phyloP scores from a whole-genome alignment of 2,113 vertebrate species.

The Cololabis saira region DNA sequence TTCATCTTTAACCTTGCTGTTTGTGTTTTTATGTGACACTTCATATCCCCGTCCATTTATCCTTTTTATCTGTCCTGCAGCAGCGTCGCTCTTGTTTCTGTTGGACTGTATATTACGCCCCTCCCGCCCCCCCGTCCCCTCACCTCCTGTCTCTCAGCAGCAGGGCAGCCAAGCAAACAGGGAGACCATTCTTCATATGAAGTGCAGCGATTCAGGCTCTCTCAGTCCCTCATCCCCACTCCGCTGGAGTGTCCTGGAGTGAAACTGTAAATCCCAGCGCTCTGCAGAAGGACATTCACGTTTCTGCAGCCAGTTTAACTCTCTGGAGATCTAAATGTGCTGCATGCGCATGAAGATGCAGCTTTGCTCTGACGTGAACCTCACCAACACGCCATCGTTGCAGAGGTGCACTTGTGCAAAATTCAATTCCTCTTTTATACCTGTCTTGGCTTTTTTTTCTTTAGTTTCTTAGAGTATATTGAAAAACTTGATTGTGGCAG shows the following conservation, averaged over 20 bases:
- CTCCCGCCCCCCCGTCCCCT: neutral
- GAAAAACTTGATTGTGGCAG: no score
- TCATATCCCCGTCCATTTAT: constrained; percentile 64
- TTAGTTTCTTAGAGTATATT: no score
- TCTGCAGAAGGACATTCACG: neutral
- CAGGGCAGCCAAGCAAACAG: neutral
- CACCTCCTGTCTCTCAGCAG: constrained; percentile 24
- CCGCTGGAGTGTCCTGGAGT: constrained; percentile 18
- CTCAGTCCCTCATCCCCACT: constrained; percentile 12
- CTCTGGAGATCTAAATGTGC: no score
- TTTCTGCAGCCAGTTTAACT: no score
- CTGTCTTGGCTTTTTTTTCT: no score
- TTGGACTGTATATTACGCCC: constrained; percentile 26
- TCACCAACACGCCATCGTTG: no score
- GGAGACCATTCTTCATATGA: constrained; percentile 38
- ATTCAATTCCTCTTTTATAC: no score
- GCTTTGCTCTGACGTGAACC: no score
- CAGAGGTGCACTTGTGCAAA: no score
- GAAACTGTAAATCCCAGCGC: constrained; percentile 23
- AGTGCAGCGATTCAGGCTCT: constrained; percentile 8
- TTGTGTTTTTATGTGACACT: constrained; percentile 73
- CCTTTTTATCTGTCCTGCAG: constrained; percentile 47
- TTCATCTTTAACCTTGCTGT: constrained; percentile 72
- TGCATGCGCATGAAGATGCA: no score
- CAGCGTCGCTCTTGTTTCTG: constrained; percentile 43